Evolutionary conservation across 2,888 invertebrate species (phyloP).

Genomic region (Sesamia inferens): DNA sequence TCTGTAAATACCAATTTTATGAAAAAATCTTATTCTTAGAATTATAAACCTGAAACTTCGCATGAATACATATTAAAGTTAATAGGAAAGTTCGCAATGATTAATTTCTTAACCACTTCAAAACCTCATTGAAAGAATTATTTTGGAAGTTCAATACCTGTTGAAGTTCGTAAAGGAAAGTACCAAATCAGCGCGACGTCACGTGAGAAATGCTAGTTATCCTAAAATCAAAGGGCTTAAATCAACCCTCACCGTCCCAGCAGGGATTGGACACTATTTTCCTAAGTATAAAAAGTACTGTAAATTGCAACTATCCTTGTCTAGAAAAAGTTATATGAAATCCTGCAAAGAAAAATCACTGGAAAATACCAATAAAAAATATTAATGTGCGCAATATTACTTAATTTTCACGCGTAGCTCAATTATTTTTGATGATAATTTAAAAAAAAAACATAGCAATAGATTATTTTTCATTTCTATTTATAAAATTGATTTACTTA

Average conservation of each 20-base stretch:
- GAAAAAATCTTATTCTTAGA: not conserved
- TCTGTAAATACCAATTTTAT: not conserved
- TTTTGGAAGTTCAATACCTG: not conserved
- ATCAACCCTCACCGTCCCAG: not conserved
- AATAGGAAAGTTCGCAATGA: not conserved
- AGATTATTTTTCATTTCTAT: not conserved
- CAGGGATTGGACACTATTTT: not conserved
- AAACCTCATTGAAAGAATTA: no score
- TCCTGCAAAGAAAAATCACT: no score
- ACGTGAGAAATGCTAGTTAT: not conserved
- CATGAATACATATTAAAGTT: not conserved
- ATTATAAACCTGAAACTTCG: not conserved
- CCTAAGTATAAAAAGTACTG: not conserved
- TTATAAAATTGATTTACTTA: not conserved
- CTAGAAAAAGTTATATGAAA: not conserved
- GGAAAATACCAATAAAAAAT: no score
- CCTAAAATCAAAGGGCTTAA: not conserved
- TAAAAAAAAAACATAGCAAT: no score
- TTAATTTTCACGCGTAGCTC: not conserved
- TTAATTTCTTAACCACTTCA: not conserved
- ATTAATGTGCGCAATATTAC: not conserved
- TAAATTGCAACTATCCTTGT: conserved; percentile 9
- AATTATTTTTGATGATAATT: no score
- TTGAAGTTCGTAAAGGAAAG: not conserved
- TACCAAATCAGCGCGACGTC: not conserved